These are phyloP conservation scores for Stylophora pistillata DNA, from an alignment of 64 coral and sea anemone genomes.

Conservation along the genomic window DNA sequence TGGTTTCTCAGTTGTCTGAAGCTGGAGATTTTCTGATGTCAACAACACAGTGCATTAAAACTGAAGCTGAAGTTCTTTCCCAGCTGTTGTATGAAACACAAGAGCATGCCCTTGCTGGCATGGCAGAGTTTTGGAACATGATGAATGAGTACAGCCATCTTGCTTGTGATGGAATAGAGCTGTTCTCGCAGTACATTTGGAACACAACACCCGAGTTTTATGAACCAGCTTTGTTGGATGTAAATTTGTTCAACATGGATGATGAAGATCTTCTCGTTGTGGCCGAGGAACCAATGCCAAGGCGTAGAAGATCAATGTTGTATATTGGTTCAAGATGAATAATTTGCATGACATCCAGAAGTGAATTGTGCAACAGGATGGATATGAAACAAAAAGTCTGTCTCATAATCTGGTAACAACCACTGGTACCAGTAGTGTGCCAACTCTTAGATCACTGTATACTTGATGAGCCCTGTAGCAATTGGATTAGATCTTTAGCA, in stretches of 20 bases:
- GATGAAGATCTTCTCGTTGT: slow-evolving; percentile 15
- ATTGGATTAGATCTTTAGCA: too few relatives aligned
- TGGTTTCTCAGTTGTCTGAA: slow-evolving; percentile 18
- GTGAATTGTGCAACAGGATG: too few relatives aligned
- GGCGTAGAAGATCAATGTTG: slow-evolving; percentile 7
- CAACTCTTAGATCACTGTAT: too few relatives aligned
- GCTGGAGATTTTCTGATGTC: slow-evolving; percentile 6
- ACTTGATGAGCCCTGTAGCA: too few relatives aligned
- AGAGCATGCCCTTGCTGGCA: slow-evolving; percentile 3
- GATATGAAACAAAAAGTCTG: too few relatives aligned
- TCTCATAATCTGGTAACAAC: too few relatives aligned
- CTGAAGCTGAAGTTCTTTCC: slow-evolving; percentile 13
- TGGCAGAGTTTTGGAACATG: slow-evolving; percentile 30
- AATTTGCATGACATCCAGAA: too few relatives aligned
- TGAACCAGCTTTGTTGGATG: not conserved
- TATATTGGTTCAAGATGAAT: slow-evolving; percentile 15
- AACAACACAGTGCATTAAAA: slow-evolving; percentile 2
- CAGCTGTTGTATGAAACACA: not conserved
- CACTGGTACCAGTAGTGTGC: too few relatives aligned
- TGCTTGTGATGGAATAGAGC: slow-evolving; percentile 10
- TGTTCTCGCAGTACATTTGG: slow-evolving; percentile 36
- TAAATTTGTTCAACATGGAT: not conserved
- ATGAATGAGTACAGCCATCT: slow-evolving; percentile 13
- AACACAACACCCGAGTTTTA: not conserved
- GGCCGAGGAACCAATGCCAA: not conserved